These are phyloP conservation scores for Hozukius guyotensis DNA, from an alignment of 2,797 vertebrate genomes.

Conservation along the genomic window DNA sequence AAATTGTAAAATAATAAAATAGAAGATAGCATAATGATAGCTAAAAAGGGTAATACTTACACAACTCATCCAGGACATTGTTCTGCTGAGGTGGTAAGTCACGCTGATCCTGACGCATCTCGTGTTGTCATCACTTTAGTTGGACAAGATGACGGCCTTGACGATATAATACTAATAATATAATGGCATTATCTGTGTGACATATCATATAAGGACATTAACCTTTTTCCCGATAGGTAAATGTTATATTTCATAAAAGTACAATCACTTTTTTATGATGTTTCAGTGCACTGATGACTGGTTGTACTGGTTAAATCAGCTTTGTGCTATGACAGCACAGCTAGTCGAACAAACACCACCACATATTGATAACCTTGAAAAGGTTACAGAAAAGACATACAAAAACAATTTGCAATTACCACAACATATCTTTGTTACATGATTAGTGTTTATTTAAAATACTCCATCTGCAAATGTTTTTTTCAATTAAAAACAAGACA, in stretches of 20 bases:
- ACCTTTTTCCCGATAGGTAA: neutral
- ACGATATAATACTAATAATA: neutral
- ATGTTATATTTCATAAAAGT: neutral
- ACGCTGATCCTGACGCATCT: neutral
- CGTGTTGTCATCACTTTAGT: neutral
- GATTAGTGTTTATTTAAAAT: constrained; percentile 95
- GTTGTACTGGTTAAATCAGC: neutral
- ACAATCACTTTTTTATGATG: neutral
- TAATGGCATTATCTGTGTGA: neutral
- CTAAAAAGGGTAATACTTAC: neutral
- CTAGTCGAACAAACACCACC: rapidly evolving
- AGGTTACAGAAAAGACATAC: neutral
- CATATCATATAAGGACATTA: neutral
- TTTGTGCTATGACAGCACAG: neutral
- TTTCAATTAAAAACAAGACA: constrained; percentile 91
- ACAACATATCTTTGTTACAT: constrained; percentile 71
- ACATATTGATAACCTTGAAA: neutral
- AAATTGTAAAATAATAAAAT: neutral
- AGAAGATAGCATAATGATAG: neutral
- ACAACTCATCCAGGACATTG: neutral
- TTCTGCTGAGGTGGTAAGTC: neutral
- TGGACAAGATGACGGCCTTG: neutral
- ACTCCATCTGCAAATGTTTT: constrained; percentile 90
- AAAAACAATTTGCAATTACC: neutral
- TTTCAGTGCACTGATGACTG: neutral